Conservation (phyloP, 2,888 invertebrate species). For the Apoderus coryli region DNA sequence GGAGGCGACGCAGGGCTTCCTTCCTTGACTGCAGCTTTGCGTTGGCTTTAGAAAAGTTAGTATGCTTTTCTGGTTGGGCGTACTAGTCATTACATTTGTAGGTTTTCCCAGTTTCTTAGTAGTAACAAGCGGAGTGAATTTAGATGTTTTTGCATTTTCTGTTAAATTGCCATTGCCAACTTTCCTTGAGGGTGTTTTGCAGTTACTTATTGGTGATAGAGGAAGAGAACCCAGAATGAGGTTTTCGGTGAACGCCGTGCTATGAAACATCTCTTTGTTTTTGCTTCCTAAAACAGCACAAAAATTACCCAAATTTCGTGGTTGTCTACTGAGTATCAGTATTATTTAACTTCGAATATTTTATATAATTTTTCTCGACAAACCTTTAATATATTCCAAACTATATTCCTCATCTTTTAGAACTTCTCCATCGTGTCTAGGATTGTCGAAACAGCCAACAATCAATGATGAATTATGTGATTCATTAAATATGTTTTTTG, state of each 20-base stretch:
- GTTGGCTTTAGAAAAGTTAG: conserved; percentile 22
- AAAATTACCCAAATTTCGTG: too few species aligned
- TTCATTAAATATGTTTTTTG: too few species aligned
- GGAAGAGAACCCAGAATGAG: conserved; percentile 10
- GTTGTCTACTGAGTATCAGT: too few species aligned
- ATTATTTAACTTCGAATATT: too few species aligned
- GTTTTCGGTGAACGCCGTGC: conserved; percentile 14
- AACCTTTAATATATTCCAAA: too few species aligned
- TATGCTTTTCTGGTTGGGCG: conserved; percentile 28
- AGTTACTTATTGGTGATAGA: conserved; percentile 12
- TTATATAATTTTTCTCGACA: too few species aligned
- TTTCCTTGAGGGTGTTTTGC: conserved; percentile 12
- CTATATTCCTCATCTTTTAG: too few species aligned
- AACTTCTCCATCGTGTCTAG: too few species aligned
- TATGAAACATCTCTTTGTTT: conserved; percentile 5
- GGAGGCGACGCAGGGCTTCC: conserved; percentile 26
- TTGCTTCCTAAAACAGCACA: too few species aligned
- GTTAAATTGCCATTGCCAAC: conserved; percentile 2
- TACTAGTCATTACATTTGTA: conserved; percentile 19
- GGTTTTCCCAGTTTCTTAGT: conserved; percentile 7
- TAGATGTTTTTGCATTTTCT: background rate
- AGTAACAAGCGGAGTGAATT: conserved; percentile 3
- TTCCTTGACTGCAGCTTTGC: conserved; percentile 9
- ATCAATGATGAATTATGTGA: too few species aligned
- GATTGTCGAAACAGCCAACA: too few species aligned